Base-by-base conservation (phyloP, 2,113 vertebrate genomes). In the Python bivittatus region DNA sequence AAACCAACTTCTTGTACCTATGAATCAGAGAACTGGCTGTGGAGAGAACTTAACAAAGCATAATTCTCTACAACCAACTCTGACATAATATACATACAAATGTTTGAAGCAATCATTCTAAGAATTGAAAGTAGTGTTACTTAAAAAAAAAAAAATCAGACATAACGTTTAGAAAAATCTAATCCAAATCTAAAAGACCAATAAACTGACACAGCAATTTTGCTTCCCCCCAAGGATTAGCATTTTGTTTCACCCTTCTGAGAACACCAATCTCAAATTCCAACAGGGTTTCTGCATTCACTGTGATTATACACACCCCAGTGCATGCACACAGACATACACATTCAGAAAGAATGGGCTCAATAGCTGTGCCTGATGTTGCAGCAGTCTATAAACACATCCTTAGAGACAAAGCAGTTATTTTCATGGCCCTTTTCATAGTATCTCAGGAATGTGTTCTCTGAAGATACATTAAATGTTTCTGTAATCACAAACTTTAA, bases 161-260 rank as follows among this genome's bases (percentile, higher is more conserved):
- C 22, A 58, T 25, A n/a, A 27, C 0, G 10, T 38, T 33, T 29
- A 3, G 7, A 72, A 0, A 0, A 17, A 22, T 27, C 54, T 89
- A 52, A 61, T 87, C 84, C n/a, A 92, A 23, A 38, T 22, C 38
- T 52, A 61, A 48, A 88, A 92, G 2, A 88, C 44, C 23, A 92
- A 56, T 61, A 38, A 86, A 38, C 1, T 11, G 93, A 91, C 48
- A 23, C 4, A 83, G 25, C 20, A 23, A 54, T 88, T 88, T 84
- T 95, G 33, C 52, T 93, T 84, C n/a, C 0, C 68, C 44, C 0
- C 0, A 48, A 79, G 1, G 4, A 88, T 54, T 58, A 38, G 2
- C 27, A 88, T 84, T 1, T 89, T 94, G 9, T 86, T 53, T 61
- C 68, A 64, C 48, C 64, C 29, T 23, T 27, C 2, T 22, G 13